Conservation (phyloP, 2,888 invertebrate species). For the Plemyria rubiginata region DNA sequence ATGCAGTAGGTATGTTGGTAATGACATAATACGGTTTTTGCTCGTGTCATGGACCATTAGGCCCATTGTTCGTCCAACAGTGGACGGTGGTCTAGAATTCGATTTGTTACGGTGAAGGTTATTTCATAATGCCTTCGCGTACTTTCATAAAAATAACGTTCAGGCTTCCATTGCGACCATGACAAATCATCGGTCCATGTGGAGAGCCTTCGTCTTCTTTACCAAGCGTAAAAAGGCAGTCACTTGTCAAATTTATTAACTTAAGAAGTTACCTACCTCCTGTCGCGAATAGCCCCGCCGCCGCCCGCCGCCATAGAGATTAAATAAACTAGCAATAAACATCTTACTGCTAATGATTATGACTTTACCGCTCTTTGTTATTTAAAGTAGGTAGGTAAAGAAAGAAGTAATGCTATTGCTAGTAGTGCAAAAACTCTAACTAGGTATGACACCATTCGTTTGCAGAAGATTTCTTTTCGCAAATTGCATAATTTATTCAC, state of each 20-base stretch:
- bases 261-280: no score
- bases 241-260: no score
- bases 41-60: constrained; percentile 28
- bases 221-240: no score
- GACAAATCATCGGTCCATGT: no score
- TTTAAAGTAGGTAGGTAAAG: not conserved
- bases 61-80: constrained; percentile 14
- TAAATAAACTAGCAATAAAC: no score
- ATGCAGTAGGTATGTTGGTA: constrained; percentile 13
- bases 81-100: constrained; percentile 6
- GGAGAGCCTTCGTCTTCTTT: no score
- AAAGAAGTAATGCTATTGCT: not conserved
- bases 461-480: not conserved
- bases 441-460: not conserved
- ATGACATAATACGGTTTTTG: constrained; percentile 27
- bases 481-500: not conserved
- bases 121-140: no score
- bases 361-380: not conserved
- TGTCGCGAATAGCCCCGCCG: no score
- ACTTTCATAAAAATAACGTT: no score
- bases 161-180: no score
- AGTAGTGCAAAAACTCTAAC: not conserved
- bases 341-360: not conserved
- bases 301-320: no score
- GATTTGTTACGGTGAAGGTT: constrained; percentile 28